Percentiles rank a stretch among this genome's conserved stretches.
phyloP scores from a whole-genome alignment of 1,140 invertebrate species.

The Ladona fulva region DNA sequence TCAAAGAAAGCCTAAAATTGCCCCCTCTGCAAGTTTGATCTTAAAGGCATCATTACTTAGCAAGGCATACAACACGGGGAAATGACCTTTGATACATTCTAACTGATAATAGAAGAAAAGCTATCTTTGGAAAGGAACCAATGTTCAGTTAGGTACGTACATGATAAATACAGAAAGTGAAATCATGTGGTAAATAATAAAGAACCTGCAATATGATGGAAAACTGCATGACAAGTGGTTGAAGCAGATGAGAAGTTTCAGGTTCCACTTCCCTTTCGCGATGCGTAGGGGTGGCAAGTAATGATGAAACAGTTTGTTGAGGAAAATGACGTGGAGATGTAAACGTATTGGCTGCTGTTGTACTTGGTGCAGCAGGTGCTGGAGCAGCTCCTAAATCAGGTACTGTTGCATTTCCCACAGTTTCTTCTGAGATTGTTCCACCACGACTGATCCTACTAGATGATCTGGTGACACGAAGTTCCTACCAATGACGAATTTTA shows the following conservation, averaged over 20 bases:
- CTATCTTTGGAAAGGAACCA: too few species aligned
- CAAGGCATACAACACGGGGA: too few species aligned
- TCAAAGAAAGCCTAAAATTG: too few species aligned
- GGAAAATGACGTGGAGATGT: conserved; percentile 43
- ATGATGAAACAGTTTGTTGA: conserved; percentile 15
- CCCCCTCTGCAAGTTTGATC: too few species aligned
- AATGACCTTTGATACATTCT: too few species aligned
- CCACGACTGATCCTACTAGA: conserved; percentile 60
- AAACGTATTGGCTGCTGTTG: conserved; percentile 36
- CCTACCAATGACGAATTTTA: conserved; percentile 34
- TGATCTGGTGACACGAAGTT: conserved; percentile 67
- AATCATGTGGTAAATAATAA: too few species aligned
- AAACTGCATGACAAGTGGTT: conserved; percentile 80
- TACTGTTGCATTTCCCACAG: not conserved
- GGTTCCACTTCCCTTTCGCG: not conserved
- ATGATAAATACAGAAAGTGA: too few species aligned
- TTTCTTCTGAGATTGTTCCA: conserved; percentile 26
- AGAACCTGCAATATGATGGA: conserved; percentile 60
- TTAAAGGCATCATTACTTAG: too few species aligned
- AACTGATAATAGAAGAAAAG: too few species aligned
- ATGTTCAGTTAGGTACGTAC: too few species aligned
- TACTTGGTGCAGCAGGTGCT: not conserved
- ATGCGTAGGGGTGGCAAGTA: not conserved
- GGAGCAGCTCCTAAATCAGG: not conserved
- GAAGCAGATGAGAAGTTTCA: conserved; percentile 36